Conservation (phyloP, 2,888 invertebrate genomes). For the Limenitis camilla region DNA sequence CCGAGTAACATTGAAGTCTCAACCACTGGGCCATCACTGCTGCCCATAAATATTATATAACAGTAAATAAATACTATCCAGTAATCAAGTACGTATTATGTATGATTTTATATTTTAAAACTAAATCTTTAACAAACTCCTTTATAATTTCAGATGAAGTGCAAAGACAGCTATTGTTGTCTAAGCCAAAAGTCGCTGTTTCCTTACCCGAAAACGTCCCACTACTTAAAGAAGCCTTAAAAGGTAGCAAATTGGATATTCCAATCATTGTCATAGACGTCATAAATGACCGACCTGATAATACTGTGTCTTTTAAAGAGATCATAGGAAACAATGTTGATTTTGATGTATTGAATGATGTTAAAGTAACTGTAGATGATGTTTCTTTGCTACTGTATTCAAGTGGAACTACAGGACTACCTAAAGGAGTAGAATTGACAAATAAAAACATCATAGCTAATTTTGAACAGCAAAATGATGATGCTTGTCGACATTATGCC, state of each 20-base stretch:
- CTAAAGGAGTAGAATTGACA: constrained; percentile 82
- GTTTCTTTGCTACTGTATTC: constrained; percentile 83
- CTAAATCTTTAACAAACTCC: no score
- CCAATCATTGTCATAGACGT: constrained; percentile 65
- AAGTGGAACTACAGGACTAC: constrained; percentile 88
- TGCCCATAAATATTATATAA: no score
- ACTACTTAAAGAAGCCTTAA: constrained; percentile 60
- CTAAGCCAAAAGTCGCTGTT: constrained; percentile 73
- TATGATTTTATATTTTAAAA: no score
- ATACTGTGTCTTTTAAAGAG: constrained; percentile 77
- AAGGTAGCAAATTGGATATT: constrained; percentile 52
- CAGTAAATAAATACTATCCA: not conserved
- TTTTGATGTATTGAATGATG: constrained; percentile 56
- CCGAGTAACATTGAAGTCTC: no score
- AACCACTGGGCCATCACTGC: no score
- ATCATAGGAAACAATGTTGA: constrained; percentile 65
- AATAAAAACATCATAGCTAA: constrained; percentile 74
- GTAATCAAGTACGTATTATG: no score
- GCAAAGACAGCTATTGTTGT: constrained; percentile 70
- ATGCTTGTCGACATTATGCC: constrained; percentile 35
- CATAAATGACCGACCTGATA: constrained; percentile 46
- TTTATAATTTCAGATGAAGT: constrained; percentile 73
- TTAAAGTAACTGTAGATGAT: constrained; percentile 65
- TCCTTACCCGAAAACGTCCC: constrained; percentile 63
- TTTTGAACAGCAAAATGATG: constrained; percentile 45